Conservation (phyloP, 2,888 invertebrate genomes). For the Altica lythri region DNA sequence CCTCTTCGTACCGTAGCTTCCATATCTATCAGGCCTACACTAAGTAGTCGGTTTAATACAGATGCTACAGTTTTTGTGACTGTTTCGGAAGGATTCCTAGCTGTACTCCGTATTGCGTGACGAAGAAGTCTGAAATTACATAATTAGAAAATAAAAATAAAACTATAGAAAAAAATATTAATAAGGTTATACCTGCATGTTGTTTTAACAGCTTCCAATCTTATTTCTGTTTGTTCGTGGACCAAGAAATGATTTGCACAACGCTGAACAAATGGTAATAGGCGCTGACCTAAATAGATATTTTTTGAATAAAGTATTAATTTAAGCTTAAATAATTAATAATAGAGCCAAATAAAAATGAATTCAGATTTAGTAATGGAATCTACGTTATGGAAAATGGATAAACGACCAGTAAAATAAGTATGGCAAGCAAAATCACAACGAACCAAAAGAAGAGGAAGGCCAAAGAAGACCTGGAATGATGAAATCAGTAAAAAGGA, state of each 20-base stretch:
- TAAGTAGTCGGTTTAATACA: constrained; percentile 86
- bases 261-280: constrained; percentile 88
- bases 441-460: too few relatives aligned
- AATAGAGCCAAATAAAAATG: too few relatives aligned
- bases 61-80: constrained; percentile 88
- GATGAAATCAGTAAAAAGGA: too few relatives aligned
- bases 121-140: constrained; percentile 69
- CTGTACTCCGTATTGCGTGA: constrained; percentile 70
- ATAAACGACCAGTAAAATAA: too few relatives aligned
- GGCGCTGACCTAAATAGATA: constrained; percentile 89
- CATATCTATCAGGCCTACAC: constrained; percentile 93
- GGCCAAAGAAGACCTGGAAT: too few relatives aligned
- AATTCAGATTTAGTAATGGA: too few relatives aligned
- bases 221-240: constrained; percentile 83
- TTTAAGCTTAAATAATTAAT: too few relatives aligned
- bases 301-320: too few relatives aligned
- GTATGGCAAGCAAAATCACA: too few relatives aligned
- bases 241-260: constrained; percentile 91
- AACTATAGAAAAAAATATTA: neutral
- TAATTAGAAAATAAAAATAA: neutral
- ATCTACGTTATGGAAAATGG: too few relatives aligned
- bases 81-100: constrained; percentile 75
- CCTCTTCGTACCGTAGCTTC: constrained; percentile 93
- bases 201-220: constrained; percentile 92
- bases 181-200: constrained; percentile 63